These are phyloP conservation scores for Cryptotermes secundus DNA, from an alignment of 1,140 invertebrate species.

Conservation along the genomic window DNA sequence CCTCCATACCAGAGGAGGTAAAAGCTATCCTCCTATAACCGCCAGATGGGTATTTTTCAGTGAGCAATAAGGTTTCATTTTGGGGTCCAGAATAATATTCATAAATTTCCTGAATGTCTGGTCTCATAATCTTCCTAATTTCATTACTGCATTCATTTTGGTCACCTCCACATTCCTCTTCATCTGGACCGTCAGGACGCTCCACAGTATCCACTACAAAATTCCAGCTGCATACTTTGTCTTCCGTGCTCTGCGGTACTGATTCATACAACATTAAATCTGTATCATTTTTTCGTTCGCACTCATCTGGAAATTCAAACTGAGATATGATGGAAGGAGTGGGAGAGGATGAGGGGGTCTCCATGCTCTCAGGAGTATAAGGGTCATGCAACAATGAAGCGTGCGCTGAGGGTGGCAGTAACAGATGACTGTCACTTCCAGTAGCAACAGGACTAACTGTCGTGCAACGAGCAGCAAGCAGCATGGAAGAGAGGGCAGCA, in stretches of 20 bases:
- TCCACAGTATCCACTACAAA: neutral
- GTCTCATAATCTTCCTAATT: no score
- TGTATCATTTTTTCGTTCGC: neutral
- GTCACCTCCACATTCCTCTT: neutral
- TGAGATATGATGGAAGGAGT: neutral
- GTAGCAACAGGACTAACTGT: slow-evolving; percentile 13
- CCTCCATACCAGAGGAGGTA: no score
- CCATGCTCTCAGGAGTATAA: slow-evolving; percentile 36
- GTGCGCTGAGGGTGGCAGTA: slow-evolving; percentile 14
- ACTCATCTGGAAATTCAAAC: neutral
- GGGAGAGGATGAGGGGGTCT: slow-evolving; percentile 31
- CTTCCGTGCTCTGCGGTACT: neutral
- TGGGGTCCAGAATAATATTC: no score
- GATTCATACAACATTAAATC: neutral
- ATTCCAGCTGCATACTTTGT: neutral
- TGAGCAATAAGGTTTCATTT: no score
- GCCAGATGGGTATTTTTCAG: no score
- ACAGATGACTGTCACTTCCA: slow-evolving; percentile 11
- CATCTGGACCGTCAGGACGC: neutral
- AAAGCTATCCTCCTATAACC: no score
- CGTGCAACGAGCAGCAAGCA: slow-evolving; percentile 4
- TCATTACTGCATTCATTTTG: neutral
- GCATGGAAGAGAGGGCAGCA: slow-evolving; percentile 14
- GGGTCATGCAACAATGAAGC: slow-evolving; percentile 31
- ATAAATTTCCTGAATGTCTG: no score